Percentiles rank a stretch among this genome's conserved stretches.
Evolutionary conservation across 2,888 invertebrate genomes (phyloP).

Genomic region (Plagodis dolabraria): DNA sequence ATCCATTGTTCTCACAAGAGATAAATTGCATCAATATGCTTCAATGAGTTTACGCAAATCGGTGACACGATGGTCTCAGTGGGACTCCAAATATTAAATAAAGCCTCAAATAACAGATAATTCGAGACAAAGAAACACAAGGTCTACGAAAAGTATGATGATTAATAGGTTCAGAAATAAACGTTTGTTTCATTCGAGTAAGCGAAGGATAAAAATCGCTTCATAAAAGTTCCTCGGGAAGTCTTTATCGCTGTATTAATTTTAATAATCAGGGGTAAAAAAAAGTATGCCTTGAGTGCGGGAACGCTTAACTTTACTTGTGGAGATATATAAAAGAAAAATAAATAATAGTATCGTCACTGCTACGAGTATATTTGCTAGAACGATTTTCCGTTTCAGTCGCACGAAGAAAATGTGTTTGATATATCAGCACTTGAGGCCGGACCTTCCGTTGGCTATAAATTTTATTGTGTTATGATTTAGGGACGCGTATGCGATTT

Average conservation of each 20-base stretch:
- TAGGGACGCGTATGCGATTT: conserved; percentile 80
- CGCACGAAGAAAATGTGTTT: conserved; percentile 81
- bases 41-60: conserved; percentile 51
- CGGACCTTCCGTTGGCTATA: conserved; percentile 82
- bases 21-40: conserved; percentile 56
- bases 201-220: conserved; percentile 34
- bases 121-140: conserved; percentile 48
- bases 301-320: conserved; percentile 29
- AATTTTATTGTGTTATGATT: conserved; percentile 84
- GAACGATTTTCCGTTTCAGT: conserved; percentile 77
- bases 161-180: conserved; percentile 48
- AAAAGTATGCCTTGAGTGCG: conserved; percentile 42
- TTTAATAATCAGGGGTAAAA: conserved; percentile 44
- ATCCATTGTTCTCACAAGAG: conserved; percentile 52
- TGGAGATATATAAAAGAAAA: conserved; percentile 46
- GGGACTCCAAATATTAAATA: conserved; percentile 56
- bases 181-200: conserved; percentile 35
- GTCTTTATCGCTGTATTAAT: conserved; percentile 43
- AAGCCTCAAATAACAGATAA: conserved; percentile 46
- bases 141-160: conserved; percentile 49
- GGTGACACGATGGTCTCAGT: conserved; percentile 51
- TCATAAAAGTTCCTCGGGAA: conserved; percentile 34
- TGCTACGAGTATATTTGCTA: conserved; percentile 64
- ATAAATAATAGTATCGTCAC: conserved; percentile 61
- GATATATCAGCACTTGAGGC: conserved; percentile 83